These are phyloP conservation scores for Cheilosia urbana DNA, from an alignment of 2,888 invertebrate genomes.

Conservation along the genomic window DNA sequence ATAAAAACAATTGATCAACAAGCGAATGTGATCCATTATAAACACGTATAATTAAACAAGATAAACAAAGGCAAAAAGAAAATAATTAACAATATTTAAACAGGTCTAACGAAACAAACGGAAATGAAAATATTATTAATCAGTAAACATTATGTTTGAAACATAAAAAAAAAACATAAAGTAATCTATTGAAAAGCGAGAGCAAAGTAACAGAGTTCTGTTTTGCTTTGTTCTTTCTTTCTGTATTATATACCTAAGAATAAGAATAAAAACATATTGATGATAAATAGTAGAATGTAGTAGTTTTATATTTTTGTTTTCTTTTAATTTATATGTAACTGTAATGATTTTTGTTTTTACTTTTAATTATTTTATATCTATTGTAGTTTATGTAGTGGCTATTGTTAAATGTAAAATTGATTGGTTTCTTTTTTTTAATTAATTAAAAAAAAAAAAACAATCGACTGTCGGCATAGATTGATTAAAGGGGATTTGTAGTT, in stretches of 20 bases:
- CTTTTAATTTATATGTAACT: constrained; percentile 56
- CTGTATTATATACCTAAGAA: constrained; percentile 58
- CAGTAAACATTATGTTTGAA: constrained; percentile 1
- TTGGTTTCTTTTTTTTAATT: constrained; percentile 70
- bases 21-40: constrained; percentile 22
- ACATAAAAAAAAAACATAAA: constrained; percentile 20
- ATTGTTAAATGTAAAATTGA: constrained; percentile 70
- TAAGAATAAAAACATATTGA: constrained; percentile 74
- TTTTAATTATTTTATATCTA: constrained; percentile 67
- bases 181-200: constrained; percentile 26
- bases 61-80: constrained; percentile 38
- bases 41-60: constrained; percentile 24
- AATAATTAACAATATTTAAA: constrained; percentile 51
- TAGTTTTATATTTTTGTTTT: constrained; percentile 73
- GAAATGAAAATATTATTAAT: constrained; percentile 41
- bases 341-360: constrained; percentile 43
- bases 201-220: constrained; percentile 39
- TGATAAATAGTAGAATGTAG: constrained; percentile 65
- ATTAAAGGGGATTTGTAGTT: constrained; percentile 85
- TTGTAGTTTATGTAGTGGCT: constrained; percentile 74
- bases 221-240: constrained; percentile 58
- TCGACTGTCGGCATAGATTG: constrained; percentile 87
- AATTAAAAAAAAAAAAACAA: constrained; percentile 79
- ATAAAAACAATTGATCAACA: constrained; percentile 51
- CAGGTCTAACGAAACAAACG: constrained; percentile 56